Evolutionary conservation across 2,888 invertebrate species (phyloP).

Genomic region (Eledone cirrhosa): DNA sequence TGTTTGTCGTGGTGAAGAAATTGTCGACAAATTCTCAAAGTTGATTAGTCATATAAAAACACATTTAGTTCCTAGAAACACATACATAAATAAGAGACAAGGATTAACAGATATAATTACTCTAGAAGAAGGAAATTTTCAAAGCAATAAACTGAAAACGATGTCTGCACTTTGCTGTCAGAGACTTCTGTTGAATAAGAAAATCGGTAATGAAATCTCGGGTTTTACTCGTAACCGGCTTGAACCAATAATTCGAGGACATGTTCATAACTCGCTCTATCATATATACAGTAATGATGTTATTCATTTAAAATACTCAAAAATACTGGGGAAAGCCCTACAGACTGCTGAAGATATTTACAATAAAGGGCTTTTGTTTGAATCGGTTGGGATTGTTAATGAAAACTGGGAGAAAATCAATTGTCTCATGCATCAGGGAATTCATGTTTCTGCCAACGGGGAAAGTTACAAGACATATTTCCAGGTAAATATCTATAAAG

Average conservation of each 20-base stretch:
- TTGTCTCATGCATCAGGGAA: neutral
- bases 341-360: neutral
- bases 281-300: neutral
- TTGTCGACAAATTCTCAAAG: neutral
- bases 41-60: too few relatives aligned
- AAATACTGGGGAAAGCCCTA: neutral
- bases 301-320: neutral
- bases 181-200: too few relatives aligned
- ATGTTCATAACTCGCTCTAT: neutral
- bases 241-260: neutral
- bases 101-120: too few relatives aligned
- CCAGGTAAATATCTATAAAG: neutral
- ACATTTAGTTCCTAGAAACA: too few relatives aligned
- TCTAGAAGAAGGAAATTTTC: too few relatives aligned
- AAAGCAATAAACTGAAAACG: too few relatives aligned
- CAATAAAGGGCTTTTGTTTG: neutral
- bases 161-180: too few relatives aligned
- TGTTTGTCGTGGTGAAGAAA: neutral
- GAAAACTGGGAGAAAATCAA: conserved; percentile 18
- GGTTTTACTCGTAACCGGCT: neutral
- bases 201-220: neutral
- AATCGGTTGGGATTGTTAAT: conserved; percentile 7
- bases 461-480: neutral
- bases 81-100: too few relatives aligned
- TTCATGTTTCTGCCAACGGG: neutral